Evolutionary conservation across 2,888 invertebrate species (phyloP), one percentile per base, ranked within the genome.

Genomic region (Apamea monoglypha): DNA sequence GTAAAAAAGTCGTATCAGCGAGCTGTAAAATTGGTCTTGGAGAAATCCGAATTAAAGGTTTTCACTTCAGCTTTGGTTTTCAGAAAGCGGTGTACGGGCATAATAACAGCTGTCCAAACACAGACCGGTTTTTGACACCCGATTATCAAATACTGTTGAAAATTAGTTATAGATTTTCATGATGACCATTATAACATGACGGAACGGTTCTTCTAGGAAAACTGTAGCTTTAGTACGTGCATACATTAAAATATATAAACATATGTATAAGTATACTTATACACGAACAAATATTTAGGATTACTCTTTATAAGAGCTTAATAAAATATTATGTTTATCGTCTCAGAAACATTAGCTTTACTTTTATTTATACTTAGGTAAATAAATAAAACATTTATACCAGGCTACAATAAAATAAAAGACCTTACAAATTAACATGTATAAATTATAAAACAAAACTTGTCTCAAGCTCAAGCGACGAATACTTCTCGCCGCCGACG

Each of bases 21-120:
- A 47, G 8, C 29, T 84, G 63, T 32, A 63, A 72, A 66, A 84
- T 53, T 59, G 59, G 14, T 72, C 16, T 68, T 10, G 7, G 6
- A 59, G 29, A n/a, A 67, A 67, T 69, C 32, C 12, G 16, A 50
- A 21, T 69, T 21, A 7, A 44, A 7, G 0, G 12, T 47, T 32
- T 5, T 50, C 25, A 32, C 32, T 25, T 21, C n/a, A 61, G 25
- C 6, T 70, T 36, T 32, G 18, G 10, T 36, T 18, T 59, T 56
- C 18, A 36, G 32, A 61, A n/a, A 12, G 10, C 25, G 10, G 18
- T 56, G 25, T 59, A 10, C 1, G 14, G 14, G 16, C 50, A 29
- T 7, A 70, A 29, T 29, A 32, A 69, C 25, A 25, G 32, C 32
- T 50, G 44, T 7, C 21, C 12, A 29, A 47, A 21, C 4, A 29